A percentile compares a stretch with the other conserved stretches of the same genome.
Evolutionary conservation across 1,140 invertebrate genomes (phyloP).

Genomic region (Ctenoplectra terminalis): DNA sequence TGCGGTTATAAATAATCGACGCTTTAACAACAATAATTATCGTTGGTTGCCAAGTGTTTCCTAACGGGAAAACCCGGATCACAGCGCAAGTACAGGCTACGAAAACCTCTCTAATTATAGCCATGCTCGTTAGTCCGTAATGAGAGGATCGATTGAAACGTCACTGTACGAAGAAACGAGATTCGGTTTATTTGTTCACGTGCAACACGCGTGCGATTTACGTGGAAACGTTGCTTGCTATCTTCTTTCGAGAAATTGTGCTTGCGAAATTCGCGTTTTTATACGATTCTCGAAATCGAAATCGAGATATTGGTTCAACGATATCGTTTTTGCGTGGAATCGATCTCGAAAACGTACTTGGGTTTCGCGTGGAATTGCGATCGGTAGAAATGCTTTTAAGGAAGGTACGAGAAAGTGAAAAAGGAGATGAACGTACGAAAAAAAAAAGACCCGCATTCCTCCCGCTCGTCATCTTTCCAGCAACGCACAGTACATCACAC

Average conservation of each 20-base stretch:
- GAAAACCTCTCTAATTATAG: constrained; percentile 57
- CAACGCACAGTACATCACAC: too few species aligned
- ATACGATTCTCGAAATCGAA: not conserved
- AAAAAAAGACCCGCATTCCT: too few species aligned
- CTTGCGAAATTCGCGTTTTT: not conserved
- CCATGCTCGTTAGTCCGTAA: constrained; percentile 21
- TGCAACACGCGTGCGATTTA: not conserved
- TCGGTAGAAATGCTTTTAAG: too few species aligned
- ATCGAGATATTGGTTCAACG: not conserved
- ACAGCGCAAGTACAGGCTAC: constrained; percentile 8
- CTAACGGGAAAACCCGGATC: constrained; percentile 56
- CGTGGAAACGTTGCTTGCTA: not conserved
- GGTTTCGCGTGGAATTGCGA: too few species aligned
- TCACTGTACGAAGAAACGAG: not conserved
- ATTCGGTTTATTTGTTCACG: not conserved
- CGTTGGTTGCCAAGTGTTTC: constrained; percentile 74
- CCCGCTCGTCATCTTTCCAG: too few species aligned
- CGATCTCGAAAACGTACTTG: too few species aligned
- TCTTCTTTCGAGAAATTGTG: not conserved
- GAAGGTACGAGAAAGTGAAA: too few species aligned
- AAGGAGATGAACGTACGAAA: not conserved
- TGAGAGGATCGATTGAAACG: not conserved
- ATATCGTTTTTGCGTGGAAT: too few species aligned
- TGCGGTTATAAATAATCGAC: constrained; percentile 72
- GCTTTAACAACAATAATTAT: constrained; percentile 69